Evolutionary conservation across 2,113 vertebrate species (phyloP).

Genomic region (Cygnus atratus): DNA sequence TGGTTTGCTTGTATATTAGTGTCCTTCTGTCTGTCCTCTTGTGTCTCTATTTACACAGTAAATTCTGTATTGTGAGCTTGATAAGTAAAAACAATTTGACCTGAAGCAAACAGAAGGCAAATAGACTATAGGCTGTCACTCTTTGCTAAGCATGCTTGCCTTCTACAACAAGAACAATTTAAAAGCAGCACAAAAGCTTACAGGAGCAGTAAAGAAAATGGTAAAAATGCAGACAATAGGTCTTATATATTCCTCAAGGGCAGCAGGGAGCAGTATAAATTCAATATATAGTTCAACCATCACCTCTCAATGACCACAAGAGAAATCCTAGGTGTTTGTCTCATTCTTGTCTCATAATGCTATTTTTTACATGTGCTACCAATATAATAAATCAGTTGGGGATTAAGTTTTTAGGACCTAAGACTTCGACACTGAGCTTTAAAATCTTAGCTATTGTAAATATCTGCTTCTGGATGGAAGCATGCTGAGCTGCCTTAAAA

Average conservation of each 20-base stretch:
- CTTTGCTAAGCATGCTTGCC: not conserved
- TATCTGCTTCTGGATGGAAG: not conserved
- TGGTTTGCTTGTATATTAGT: not conserved
- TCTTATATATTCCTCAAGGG: not conserved
- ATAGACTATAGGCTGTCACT: not conserved
- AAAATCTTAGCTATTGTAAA: not conserved
- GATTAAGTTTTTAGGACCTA: not conserved
- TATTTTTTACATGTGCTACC: not conserved
- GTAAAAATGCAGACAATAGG: not conserved
- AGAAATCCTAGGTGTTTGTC: not conserved
- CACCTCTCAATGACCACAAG: not conserved
- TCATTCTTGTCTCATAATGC: not conserved
- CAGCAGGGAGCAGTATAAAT: not conserved
- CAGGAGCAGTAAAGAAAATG: accelerated
- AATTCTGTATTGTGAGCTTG: not conserved
- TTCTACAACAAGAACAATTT: not conserved
- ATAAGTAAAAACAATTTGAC: not conserved
- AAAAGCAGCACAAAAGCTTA: not conserved
- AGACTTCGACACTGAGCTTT: not conserved
- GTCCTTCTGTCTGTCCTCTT: not conserved
- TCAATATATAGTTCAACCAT: not conserved
- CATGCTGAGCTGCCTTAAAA: not conserved
- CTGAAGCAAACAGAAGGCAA: not conserved
- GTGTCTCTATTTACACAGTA: not conserved
- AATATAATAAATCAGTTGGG: not conserved